Evolutionary conservation across 2,113 vertebrate species (phyloP), one percentile per base, ranked within the genome.

Genomic region (Dascyllus trimaculatus): DNA sequence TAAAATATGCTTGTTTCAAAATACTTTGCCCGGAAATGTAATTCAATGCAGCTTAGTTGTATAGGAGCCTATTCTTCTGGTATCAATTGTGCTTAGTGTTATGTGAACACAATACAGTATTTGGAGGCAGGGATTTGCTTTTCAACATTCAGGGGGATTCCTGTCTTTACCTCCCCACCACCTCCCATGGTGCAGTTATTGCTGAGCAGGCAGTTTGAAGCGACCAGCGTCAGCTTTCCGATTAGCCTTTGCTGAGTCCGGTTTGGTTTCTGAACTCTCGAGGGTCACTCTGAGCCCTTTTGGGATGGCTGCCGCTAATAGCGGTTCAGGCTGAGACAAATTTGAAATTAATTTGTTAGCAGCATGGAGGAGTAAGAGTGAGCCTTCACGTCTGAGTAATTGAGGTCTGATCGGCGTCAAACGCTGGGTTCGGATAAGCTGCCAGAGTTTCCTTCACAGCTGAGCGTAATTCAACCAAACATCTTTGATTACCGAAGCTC

Each of bases 281-380:
- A 21, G 59, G 49, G 15, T 14, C 17, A 45, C 24, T 64, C 66
- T 5, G 11, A 10, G 32, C 38, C 32, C 52, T 58, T 51, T 18
- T 29, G 63, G 29, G 24, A 67, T 7, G 10, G 2, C 19, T 48
- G 56, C 54, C 29, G 8, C 60, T 49, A 48, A 51, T 11, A 35
- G 17, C 40, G 38, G 38, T 35, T 21, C 40, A 25, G 63, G 21
- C 59, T 14, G 45, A 58, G 57, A 63, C 67, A 79, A 64, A 78
- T 75, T 29, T 49, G 18, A 85, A 82, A 71, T 80, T 64, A 76
- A 86, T 90, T 84, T 73, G 74, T 32, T 80, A n/a, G n/a, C n/a
- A n/a, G n/a, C n/a, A n/a, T n/a, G 69, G 49, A 26, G 15, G 64
- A 64, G 26, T 48, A 17, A 74, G 51, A 29, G 56, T 58, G 56